These are phyloP conservation scores for Folsomia manolachei DNA, from an alignment of 2,888 invertebrate species.

Conservation along the genomic window DNA sequence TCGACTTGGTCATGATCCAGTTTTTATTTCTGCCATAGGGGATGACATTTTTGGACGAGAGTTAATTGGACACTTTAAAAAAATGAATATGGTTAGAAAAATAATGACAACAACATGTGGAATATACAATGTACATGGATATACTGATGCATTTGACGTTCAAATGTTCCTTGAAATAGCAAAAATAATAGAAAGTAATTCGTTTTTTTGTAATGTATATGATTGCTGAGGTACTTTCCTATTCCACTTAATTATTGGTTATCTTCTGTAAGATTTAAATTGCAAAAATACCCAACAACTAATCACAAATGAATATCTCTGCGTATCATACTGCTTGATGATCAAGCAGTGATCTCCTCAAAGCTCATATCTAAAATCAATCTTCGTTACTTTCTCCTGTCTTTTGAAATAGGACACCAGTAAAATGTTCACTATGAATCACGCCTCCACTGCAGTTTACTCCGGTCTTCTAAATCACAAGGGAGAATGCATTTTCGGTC, in stretches of 20 bases:
- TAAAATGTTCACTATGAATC: conserved; percentile 39
- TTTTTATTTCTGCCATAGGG: conserved; percentile 72
- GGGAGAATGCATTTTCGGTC: conserved; percentile 75
- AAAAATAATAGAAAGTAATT: background rate
- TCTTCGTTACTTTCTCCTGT: background rate
- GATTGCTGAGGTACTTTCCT: too few species aligned
- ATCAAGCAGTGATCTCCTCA: too few species aligned
- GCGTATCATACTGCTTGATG: too few species aligned
- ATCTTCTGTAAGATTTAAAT: too few species aligned
- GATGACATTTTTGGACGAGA: conserved; percentile 59
- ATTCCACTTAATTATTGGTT: too few species aligned
- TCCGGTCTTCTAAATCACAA: conserved; percentile 68
- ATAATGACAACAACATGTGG: background rate
- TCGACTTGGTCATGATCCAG: conserved; percentile 64
- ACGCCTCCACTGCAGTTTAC: conserved; percentile 68
- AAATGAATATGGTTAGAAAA: conserved; percentile 38
- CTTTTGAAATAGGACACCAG: conserved; percentile 29
- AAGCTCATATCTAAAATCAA: background rate
- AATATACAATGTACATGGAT: background rate
- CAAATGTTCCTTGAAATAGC: background rate
- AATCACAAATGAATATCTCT: too few species aligned
- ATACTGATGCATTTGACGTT: background rate
- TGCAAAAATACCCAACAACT: too few species aligned
- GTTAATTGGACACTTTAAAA: conserved; percentile 35
- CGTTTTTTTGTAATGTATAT: too few species aligned